Evolutionary conservation across 2,888 invertebrate genomes (phyloP).

Genomic region (Scaptomyza tumidula): DNA sequence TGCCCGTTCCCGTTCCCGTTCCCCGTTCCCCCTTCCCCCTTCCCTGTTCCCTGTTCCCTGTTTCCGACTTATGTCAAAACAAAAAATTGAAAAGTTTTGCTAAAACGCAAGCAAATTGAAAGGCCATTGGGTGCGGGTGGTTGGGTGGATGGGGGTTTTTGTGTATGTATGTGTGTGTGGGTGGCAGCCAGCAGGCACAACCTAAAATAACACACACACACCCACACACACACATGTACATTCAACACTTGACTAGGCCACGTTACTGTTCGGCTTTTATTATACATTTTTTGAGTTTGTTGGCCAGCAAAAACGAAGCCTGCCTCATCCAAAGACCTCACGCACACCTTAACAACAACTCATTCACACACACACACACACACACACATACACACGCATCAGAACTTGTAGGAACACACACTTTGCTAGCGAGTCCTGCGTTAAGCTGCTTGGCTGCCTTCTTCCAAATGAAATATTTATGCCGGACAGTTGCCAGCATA

Average conservation of each 20-base stretch:
- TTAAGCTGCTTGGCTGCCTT: conserved; percentile 32
- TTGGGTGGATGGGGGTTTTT: conserved; percentile 6
- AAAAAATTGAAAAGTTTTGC: conserved; percentile 72
- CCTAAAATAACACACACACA: conserved; percentile 9
- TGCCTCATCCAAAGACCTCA: neutral
- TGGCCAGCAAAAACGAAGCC: conserved; percentile 1
- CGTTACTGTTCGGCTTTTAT: conserved; percentile 18
- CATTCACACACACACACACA: conserved; percentile 54
- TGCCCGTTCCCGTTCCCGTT: neutral
- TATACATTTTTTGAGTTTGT: conserved; percentile 36
- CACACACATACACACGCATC: conserved; percentile 44
- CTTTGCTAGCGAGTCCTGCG: conserved; percentile 19
- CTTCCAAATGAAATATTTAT: conserved; percentile 69
- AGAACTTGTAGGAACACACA: conserved; percentile 60
- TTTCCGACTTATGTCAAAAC: conserved; percentile 40
- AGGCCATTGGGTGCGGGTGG: conserved; percentile 27
- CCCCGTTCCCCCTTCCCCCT: neutral
- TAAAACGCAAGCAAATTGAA: conserved; percentile 66
- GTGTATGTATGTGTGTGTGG: conserved; percentile 10
- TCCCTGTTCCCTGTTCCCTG: neutral
- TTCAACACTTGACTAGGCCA: conserved; percentile 52
- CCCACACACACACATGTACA: conserved; percentile 15
- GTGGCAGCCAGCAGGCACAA: conserved; percentile 29
- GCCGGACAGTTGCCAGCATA: conserved; percentile 51
- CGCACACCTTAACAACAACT: conserved; percentile 12